Base-by-base conservation (phyloP, 2,888 invertebrate genomes). In the Morpho helenor region DNA sequence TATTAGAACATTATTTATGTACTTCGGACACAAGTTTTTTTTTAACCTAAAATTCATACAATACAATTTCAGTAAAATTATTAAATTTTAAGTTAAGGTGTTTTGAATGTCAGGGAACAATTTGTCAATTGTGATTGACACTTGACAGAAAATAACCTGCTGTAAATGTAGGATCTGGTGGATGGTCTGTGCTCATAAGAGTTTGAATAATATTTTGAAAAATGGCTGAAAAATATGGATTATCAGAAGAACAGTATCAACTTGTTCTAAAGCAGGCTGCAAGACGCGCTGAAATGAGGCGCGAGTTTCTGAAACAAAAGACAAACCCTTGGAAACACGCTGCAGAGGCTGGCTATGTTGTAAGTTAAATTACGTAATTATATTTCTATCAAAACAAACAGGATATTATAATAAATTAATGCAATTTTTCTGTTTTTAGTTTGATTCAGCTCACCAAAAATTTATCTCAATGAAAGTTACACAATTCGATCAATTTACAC, bases 401-500 rank as follows among this genome's bases (percentile, higher is more conserved):
- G 5, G 16, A 5, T 50, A 1, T 47, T 49, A n/a, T 47, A 47
- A 41, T 51, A 23, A 40, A 44, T 7, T 44, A 40, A 40, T 56
- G 7, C 31, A 22, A 39, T 55, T 50, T 57, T 61, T 58, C 42
- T 59, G 49, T 73, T 93, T 93, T 66, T 84, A 97, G 97, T 95
- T 97, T 78, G 97, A 97, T 81, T 85, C 94, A n/a, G 95, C 94
- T 8, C 66, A 96, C 3, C 94, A 95, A 71, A 92, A 96, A 55
- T 96, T 93, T 75, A 87, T 93, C 75, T 92, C 96, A 0, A 93
- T 96, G 93, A 93, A 93, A 77, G 92, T 92, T 0, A 92, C 92
- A 7, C 84, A 92, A 53, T 92, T 89, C 64, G 94, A 95, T 0
- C 87, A 93, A 72, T 96, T 96, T 75, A 92, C 91, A 72, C 93